Conservation (phyloP, 2,888 invertebrate genomes). For the Dugesia japonica region DNA sequence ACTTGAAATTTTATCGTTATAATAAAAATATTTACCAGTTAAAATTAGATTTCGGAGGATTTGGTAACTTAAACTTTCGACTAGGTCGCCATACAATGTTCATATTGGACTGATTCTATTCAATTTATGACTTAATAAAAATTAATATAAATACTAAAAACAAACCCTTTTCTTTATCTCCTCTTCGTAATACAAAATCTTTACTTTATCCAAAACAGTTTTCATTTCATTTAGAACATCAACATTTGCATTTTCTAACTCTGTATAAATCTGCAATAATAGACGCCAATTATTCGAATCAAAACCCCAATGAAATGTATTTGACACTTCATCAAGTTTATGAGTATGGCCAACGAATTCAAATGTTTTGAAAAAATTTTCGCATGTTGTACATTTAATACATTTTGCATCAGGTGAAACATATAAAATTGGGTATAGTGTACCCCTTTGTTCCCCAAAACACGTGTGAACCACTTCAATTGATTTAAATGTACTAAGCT, state of each 20-base stretch:
- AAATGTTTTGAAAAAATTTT: conserved; percentile 66
- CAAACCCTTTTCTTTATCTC: background rate
- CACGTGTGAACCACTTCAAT: conserved; percentile 73
- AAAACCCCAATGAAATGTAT: conserved; percentile 88
- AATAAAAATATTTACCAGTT: background rate
- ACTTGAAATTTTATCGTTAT: too few relatives aligned
- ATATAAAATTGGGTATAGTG: conserved; percentile 67
- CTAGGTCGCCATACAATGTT: conserved; percentile 3
- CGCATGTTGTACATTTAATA: conserved; percentile 77
- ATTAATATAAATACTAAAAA: background rate
- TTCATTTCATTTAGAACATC: conserved; percentile 66
- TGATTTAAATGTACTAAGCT: conserved; percentile 45
- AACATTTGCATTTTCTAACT: conserved; percentile 62
- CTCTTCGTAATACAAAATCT: background rate
- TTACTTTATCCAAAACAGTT: conserved; percentile 49
- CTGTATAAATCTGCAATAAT: conserved; percentile 62
- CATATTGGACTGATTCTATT: background rate
- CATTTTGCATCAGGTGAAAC: conserved; percentile 60
- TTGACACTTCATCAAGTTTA: conserved; percentile 67
- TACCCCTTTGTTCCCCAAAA: conserved; percentile 79
- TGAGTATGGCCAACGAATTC: conserved; percentile 67
- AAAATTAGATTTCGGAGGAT: background rate
- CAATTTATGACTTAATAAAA: background rate
- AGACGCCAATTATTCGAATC: conserved; percentile 84
- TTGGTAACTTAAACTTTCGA: background rate